Evolutionary conservation across 2,888 invertebrate genomes (phyloP), one percentile per base, ranked within the genome.

Genomic region (Phalera bucephala): DNA sequence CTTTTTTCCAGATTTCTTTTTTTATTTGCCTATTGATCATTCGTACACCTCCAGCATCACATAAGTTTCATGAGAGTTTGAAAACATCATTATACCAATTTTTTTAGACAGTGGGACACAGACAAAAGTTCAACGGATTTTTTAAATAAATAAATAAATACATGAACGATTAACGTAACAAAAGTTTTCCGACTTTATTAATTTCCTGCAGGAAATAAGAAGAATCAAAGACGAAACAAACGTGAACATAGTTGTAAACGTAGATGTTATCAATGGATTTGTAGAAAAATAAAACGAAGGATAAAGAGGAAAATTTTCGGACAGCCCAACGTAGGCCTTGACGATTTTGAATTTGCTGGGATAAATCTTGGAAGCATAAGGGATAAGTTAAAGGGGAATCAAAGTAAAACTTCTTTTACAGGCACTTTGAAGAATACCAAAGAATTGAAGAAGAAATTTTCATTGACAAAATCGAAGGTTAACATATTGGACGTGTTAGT

Each of bases 301-400:
- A 14, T 61, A 1, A 71, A 64, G 37, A 67, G 56, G 32, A 51
- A 46, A 27, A 15, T 67, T 11, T 62, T 72, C 36, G 67, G 64
- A 10, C 40, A 36, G 17, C 44, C 55, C 12, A 36, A 62, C 31
- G 48, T 59, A 9, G 37, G 44, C n/a, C 25, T 64, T 6, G 34
- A 47, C 7, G 59, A 71, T 19, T 70, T 56, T 36, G 62, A 72
- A 28, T 17, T 71, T 5, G 51, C 39, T 27, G 67, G 61, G 11
- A 19, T 57, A 5, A 59, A 64, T 38, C 36, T 71, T 10, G 58
- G 46, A 4, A 54, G 46, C 6, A 5, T 69, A 3, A 62, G 47
- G 44, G 52, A 63, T 35, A 62, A 60, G 33, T 31, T 64, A 2
- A 52, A 37, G 7, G 27, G 41, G 17, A 40, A 26, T 20, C 43